phyloP scores from a whole-genome alignment of 2,888 invertebrate species.

The Rhimphoctona megacephalus region DNA sequence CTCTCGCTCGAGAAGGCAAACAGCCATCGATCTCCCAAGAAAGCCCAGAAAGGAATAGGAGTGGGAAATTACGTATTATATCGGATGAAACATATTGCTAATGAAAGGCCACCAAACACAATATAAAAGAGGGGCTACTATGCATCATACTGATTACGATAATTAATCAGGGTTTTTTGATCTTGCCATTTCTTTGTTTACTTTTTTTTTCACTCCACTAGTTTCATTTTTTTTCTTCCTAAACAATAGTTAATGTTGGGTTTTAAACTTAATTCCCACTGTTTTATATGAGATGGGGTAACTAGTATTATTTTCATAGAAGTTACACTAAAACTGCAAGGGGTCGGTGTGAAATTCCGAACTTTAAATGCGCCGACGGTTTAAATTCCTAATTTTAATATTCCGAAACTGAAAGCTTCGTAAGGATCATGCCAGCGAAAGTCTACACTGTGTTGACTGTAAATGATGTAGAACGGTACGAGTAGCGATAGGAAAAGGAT shows the following conservation, averaged over 20 bases:
- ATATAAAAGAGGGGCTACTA: constrained; percentile 31
- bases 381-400: no score
- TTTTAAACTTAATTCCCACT: no score
- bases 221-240: neutral
- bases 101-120: constrained; percentile 36
- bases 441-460: no score
- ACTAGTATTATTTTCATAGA: no score
- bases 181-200: neutral
- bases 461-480: no score
- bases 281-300: no score
- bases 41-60: constrained; percentile 7
- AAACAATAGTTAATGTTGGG: neutral
- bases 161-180: neutral
- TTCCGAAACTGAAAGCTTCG: no score
- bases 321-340: no score
- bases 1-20: constrained; percentile 30
- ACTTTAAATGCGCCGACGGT: no score
- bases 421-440: no score
- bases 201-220: neutral
- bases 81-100: constrained; percentile 48
- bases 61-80: constrained; percentile 28
- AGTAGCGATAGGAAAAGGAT: no score
- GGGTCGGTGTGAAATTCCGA: no score
- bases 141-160: constrained; percentile 18
- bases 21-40: constrained; percentile 53